Percentiles rank a stretch among this genome's conserved stretches.
Evolutionary conservation across 2,797 vertebrate species (phyloP).

Genomic region (Meda fulgida): DNA sequence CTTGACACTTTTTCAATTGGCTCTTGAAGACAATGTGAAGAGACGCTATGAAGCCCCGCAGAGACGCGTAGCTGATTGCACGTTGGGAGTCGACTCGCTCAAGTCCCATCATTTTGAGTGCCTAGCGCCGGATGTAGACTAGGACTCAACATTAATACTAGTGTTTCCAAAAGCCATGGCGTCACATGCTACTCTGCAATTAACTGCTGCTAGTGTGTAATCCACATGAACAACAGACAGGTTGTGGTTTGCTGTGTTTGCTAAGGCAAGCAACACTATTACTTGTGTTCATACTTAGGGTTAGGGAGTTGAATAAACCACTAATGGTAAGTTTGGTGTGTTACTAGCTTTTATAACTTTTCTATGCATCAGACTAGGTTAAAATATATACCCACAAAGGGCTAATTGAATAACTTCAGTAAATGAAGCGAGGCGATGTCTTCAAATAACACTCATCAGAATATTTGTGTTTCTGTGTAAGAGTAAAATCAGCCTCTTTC

Average conservation of each 20-base stretch:
- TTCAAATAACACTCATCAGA: conserved; percentile 7
- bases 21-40: too few relatives aligned
- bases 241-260: conserved; percentile 1
- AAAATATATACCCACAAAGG: not conserved
- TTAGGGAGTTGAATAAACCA: not conserved
- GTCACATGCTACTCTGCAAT: conserved; percentile 39
- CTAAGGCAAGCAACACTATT: not conserved
- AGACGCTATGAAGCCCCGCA: too few relatives aligned
- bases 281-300: not conserved
- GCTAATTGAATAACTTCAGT: not conserved
- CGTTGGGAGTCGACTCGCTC: too few relatives aligned
- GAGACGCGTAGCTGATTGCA: too few relatives aligned
- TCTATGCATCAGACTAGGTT: not conserved
- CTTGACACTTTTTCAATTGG: conserved; percentile 25
- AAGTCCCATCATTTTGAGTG: not conserved
- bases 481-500: conserved; percentile 15
- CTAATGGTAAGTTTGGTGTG: conserved; percentile 10
- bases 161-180: conserved; percentile 28
- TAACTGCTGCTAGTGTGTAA: conserved; percentile 41
- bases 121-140: conserved; percentile 15
- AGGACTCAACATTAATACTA: conserved; percentile 36
- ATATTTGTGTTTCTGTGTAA: conserved; percentile 28
- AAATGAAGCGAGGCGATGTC: not conserved
- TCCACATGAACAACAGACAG: conserved; percentile 29
- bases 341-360: not conserved